These are phyloP conservation scores for Chironomus striatipennis DNA, from an alignment of 1,140 invertebrate genomes.

Conservation along the genomic window DNA sequence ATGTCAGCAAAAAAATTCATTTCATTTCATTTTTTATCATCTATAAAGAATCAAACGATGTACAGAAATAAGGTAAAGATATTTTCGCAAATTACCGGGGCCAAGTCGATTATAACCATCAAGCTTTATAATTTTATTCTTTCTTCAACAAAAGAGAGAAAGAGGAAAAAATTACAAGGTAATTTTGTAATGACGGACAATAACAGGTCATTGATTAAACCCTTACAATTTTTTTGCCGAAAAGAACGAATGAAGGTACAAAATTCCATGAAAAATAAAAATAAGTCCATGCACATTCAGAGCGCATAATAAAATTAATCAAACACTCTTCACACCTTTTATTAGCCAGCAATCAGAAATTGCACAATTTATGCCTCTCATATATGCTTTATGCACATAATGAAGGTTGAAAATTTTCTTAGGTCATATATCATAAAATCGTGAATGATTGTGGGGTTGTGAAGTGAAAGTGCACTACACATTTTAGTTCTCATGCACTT, in stretches of 20 bases:
- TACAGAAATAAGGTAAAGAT: neutral
- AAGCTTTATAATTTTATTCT: no score
- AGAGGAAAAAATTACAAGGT: neutral
- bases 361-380: neutral
- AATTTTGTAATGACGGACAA: constrained; percentile 18
- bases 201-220: constrained; percentile 13
- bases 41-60: neutral
- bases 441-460: neutral
- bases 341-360: neutral
- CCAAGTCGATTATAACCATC: no score
- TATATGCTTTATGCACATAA: neutral
- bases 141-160: neutral
- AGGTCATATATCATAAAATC: neutral
- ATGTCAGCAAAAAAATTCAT: no score
- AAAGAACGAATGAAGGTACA: neutral
- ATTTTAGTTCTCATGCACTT: neutral
- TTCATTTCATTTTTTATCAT: neutral
- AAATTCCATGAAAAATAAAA: neutral
- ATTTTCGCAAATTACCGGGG: neutral
- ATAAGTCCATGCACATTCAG: neutral
- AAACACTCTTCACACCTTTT: neutral
- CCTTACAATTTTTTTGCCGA: neutral
- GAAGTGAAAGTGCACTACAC: neutral
- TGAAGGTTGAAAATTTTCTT: neutral
- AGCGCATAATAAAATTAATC: neutral